A percentile compares a stretch with the other conserved stretches of the same genome.
phyloP scores from a whole-genome alignment of 1,140 invertebrate genomes.

The Goniozus legneri region DNA sequence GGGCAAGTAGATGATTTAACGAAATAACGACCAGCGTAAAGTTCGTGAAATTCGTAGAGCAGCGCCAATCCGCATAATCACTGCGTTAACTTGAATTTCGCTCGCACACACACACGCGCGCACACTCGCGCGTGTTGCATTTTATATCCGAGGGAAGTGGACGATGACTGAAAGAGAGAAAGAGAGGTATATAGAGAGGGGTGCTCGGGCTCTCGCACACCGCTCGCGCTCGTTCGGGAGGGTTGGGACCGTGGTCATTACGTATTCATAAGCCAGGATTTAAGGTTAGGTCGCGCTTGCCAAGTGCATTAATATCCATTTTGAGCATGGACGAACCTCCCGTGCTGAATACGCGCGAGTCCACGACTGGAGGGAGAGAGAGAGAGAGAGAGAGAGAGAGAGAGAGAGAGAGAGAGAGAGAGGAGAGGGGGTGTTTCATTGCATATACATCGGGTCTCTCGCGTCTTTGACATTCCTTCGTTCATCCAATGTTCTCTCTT shows the following conservation, averaged over 20 bases:
- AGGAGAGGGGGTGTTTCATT: too few relatives aligned
- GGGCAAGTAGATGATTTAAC: too few relatives aligned
- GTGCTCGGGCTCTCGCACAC: too few relatives aligned
- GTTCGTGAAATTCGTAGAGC: too few relatives aligned
- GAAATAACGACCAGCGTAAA: too few relatives aligned
- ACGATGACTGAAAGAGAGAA: too few relatives aligned
- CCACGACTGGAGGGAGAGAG: neutral
- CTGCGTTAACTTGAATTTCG: conserved; percentile 17
- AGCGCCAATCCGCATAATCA: conserved; percentile 9
- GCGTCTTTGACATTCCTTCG: too few relatives aligned
- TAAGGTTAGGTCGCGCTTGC: conserved; percentile 30
- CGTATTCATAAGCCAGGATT: conserved; percentile 39
- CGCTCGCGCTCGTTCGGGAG: too few relatives aligned
- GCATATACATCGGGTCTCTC: too few relatives aligned
- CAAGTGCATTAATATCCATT: conserved; percentile 43
- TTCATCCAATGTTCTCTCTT: too few relatives aligned
- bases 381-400: neutral
- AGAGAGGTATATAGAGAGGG: too few relatives aligned
- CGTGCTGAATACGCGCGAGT: neutral
- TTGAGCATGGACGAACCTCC: conserved; percentile 23
- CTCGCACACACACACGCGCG: too few relatives aligned
- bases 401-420: neutral
- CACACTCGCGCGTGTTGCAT: neutral
- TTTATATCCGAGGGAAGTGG: conserved; percentile 2
- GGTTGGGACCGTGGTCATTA: conserved; percentile 26